A percentile compares a stretch with the other conserved stretches of the same genome.
Conservation (phyloP, 2,888 invertebrate genomes). For the Caenorhabditis parvicauda region DNA sequence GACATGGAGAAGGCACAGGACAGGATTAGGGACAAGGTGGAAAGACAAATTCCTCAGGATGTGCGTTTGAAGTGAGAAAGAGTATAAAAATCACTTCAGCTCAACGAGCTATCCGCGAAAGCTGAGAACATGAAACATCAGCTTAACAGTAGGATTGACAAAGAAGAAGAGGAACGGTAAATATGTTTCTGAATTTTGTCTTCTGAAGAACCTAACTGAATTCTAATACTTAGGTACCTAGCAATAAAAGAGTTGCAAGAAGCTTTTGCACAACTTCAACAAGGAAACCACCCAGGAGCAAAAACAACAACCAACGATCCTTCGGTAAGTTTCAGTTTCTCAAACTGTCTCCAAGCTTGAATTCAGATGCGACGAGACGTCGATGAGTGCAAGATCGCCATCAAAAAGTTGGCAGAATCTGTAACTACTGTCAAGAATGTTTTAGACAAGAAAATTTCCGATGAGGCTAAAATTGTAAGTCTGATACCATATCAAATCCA, state of each 20-base stretch:
- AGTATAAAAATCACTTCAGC: constrained; percentile 22
- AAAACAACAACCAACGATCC: constrained; percentile 19
- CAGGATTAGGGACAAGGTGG: constrained; percentile 57
- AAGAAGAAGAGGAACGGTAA: constrained; percentile 59
- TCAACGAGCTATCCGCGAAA: constrained; percentile 58
- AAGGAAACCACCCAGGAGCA: constrained; percentile 14
- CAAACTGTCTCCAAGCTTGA: neutral
- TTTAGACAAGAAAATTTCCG: constrained; percentile 55
- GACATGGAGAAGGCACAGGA: constrained; percentile 60
- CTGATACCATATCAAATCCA: neutral
- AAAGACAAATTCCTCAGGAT: constrained; percentile 60
- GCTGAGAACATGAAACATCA: constrained; percentile 59
- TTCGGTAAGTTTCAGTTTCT: constrained; percentile 1
- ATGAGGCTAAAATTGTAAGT: constrained; percentile 50
- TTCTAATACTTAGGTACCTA: constrained; percentile 49
- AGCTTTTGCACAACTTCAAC: constrained; percentile 50
- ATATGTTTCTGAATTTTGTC: neutral
- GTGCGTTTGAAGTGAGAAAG: constrained; percentile 22
- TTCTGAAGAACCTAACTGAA: no score
- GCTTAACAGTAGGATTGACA: constrained; percentile 55
- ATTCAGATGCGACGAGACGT: constrained; percentile 45
- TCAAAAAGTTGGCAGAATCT: constrained; percentile 60
- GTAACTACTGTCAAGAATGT: constrained; percentile 62
- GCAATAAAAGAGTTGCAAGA: constrained; percentile 61
- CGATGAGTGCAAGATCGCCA: constrained; percentile 60